These are phyloP conservation scores for Dicerorhinus sumatrensis DNA, from an alignment of 2,113 vertebrate species.

Conservation along the genomic window DNA sequence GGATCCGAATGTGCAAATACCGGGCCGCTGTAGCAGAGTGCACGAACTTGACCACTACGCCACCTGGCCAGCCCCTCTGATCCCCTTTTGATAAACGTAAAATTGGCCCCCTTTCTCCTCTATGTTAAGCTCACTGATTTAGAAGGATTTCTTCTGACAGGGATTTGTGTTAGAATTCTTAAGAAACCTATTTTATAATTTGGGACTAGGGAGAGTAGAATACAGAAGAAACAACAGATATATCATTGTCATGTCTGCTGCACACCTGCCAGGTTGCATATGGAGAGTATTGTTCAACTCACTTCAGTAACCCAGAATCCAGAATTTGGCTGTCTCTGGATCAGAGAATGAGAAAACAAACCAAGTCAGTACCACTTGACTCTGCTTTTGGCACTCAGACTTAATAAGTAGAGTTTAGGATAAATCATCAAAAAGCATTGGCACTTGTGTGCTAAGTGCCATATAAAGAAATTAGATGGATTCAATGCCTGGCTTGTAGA, in stretches of 20 bases:
- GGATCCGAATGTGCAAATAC: no score
- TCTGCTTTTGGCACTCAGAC: not conserved
- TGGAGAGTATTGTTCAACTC: not conserved
- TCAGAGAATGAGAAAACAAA: not conserved
- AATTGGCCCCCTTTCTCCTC: slow-evolving; percentile 12
- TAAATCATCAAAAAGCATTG: slow-evolving; percentile 5
- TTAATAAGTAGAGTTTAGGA: not conserved
- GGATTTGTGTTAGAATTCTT: slow-evolving; percentile 19
- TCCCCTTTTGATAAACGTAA: slow-evolving; percentile 13
- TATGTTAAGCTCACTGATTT: not conserved
- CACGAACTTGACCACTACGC: no score
- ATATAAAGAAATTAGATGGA: not conserved
- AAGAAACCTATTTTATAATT: slow-evolving; percentile 9
- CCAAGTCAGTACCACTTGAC: not conserved
- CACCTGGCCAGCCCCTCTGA: no score
- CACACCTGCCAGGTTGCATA: not conserved
- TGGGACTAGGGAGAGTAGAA: not conserved
- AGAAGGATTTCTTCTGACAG: not conserved
- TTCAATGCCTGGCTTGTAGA: not conserved
- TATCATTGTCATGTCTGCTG: not conserved
- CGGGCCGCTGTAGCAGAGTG: no score
- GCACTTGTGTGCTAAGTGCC: not conserved
- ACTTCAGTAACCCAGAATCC: not conserved
- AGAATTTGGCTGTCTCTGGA: not conserved
- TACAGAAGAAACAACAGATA: not conserved